Evolutionary conservation across 1,140 invertebrate species (phyloP), one percentile per base, ranked within the genome.

Genomic region (Laupala kohalensis): DNA sequence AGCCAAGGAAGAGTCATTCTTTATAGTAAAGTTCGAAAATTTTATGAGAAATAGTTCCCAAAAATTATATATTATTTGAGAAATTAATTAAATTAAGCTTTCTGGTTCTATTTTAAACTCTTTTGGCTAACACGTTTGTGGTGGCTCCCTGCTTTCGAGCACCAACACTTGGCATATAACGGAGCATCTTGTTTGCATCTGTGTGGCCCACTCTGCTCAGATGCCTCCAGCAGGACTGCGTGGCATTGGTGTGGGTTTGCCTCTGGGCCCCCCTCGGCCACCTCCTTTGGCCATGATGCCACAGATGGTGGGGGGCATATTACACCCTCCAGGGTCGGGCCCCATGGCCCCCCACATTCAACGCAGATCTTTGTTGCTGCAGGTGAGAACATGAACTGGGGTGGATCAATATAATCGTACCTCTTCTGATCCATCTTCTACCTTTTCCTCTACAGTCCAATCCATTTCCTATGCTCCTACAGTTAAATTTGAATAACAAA

Each of bases 341-440:
- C 73, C 72, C 67, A 74, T 74, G 72, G 69, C 65, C 69, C 71
- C 71, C 26, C 71, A 74, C 66, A 76, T 74, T 66, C 77, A 77
- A 64, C 76, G 77, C 71, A 78, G 77, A 74, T 73, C 78, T 26
- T 76, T 78, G 64, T 76, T 80, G 63, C 76, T 78, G 28, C 78
- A 75, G 80, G 80, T 77, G 79, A 77, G 75, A 30, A 19, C 26
- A 26, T 15, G 27, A 65, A 19, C 23, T 5, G 25, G 9, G 13
- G 12, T 26, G 67, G 13, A 53, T 53, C 37, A 53, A 53, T 53
- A 13, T 53, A 19, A 53, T 53, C 19, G 37, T 53, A 13, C 19
- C 9, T 53, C 9, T 53, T 53, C 37, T 53, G 37, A 19, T 53
- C 37, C 37, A 53, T 53, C 37, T 53, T 4, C 9, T 9, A 53